These are phyloP conservation scores for Blennius ocellaris DNA, from an alignment of 2,113 vertebrate genomes.

Conservation along the genomic window DNA sequence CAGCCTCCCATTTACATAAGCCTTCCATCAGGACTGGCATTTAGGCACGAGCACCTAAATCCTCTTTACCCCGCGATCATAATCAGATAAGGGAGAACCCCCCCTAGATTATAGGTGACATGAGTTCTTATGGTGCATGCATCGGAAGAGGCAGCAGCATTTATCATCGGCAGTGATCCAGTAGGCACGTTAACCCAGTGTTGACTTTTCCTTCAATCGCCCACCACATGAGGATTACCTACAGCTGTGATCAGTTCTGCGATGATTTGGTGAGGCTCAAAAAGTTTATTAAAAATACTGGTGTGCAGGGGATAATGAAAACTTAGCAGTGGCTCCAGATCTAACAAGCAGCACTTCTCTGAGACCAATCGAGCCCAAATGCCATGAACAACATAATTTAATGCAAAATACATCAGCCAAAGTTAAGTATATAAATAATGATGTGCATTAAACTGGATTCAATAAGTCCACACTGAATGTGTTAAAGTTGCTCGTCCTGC, in stretches of 20 bases:
- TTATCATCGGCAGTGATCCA: slow-evolving; percentile 53
- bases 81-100: slow-evolving; percentile 80
- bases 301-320: neutral
- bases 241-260: neutral
- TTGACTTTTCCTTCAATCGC: slow-evolving; percentile 8
- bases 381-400: too few species aligned
- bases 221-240: slow-evolving; percentile 2
- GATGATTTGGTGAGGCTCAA: neutral
- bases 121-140: slow-evolving; percentile 52
- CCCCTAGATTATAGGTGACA: slow-evolving; percentile 75
- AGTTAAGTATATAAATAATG: too few species aligned
- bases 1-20: slow-evolving; percentile 72
- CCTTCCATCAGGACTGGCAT: slow-evolving; percentile 66
- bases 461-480: too few species aligned
- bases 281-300: neutral
- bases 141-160: slow-evolving; percentile 33
- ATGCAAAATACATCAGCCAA: too few species aligned
- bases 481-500: too few species aligned
- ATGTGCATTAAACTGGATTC: too few species aligned
- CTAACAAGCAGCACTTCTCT: neutral
- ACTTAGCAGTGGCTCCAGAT: neutral
- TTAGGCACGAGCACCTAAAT: slow-evolving; percentile 80
- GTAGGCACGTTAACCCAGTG: slow-evolving; percentile 14
- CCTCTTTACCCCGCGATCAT: slow-evolving; percentile 81
- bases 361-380: too few species aligned